phyloP scores from a whole-genome alignment of 1,140 invertebrate genomes.

The Drosophila chauvacae region DNA sequence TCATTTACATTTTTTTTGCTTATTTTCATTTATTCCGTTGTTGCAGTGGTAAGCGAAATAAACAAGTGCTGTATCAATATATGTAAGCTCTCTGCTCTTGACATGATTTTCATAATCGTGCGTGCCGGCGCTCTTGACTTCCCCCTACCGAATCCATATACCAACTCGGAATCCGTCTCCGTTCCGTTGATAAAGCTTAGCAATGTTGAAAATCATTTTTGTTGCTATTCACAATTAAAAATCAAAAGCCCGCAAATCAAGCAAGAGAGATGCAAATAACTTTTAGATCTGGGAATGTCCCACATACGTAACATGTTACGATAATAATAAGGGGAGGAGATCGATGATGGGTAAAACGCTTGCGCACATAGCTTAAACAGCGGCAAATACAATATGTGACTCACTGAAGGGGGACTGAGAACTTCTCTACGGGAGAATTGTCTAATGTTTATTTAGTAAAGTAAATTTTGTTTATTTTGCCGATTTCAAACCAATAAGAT shows the following conservation, averaged over 20 bases:
- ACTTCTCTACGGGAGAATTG: background rate
- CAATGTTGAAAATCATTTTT: slow-evolving; percentile 17
- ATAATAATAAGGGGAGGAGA: slow-evolving; percentile 28
- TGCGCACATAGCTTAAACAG: slow-evolving; percentile 20
- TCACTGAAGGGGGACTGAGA: slow-evolving; percentile 8
- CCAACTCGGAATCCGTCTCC: background rate
- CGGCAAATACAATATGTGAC: slow-evolving; percentile 30
- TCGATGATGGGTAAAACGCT: slow-evolving; percentile 37
- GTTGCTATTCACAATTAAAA: slow-evolving; percentile 17
- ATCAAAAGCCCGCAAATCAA: slow-evolving; percentile 8
- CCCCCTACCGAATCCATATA: background rate
- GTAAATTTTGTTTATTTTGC: no score
- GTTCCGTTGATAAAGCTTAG: slow-evolving; percentile 43
- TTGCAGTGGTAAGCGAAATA: background rate
- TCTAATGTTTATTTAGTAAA: slow-evolving; percentile 1
- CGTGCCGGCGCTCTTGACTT: slow-evolving; percentile 6
- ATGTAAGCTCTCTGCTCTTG: slow-evolving; percentile 35
- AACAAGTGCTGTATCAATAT: background rate
- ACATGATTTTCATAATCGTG: slow-evolving; percentile 50
- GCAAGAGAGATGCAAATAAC: slow-evolving; percentile 35
- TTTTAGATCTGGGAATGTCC: slow-evolving; percentile 35
- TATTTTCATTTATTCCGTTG: background rate
- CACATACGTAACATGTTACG: slow-evolving; percentile 28
- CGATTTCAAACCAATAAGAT: no score
- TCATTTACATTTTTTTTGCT: no score